Percentiles rank a stretch among this genome's conserved stretches.
Conservation (phyloP, 2,113 vertebrate genomes). For the Hiodon tergisus region DNA sequence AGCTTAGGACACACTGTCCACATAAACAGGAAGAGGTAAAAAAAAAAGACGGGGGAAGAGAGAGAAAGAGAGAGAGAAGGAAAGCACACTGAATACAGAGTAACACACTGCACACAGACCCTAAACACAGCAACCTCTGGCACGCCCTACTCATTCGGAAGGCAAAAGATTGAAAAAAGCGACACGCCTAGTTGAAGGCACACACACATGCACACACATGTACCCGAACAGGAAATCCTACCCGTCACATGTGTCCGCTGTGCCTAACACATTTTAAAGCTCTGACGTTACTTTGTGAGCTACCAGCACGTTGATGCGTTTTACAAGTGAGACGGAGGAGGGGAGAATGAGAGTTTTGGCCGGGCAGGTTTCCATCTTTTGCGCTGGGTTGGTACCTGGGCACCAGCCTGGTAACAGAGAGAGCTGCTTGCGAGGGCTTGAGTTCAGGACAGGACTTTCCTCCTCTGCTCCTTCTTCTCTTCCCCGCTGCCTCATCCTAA, state of each 20-base stretch:
- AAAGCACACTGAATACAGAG: constrained; percentile 7
- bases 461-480: neutral
- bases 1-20: constrained; percentile 20
- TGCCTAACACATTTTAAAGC: neutral
- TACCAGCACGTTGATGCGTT: neutral
- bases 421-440: no score
- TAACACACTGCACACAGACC: neutral
- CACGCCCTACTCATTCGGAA: neutral
- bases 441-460: neutral
- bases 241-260: no score
- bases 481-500: neutral
- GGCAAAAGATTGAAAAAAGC: no score
- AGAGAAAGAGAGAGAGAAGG: neutral
- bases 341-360: neutral
- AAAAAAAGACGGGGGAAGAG: neutral
- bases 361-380: neutral
- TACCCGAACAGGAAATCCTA: no score
- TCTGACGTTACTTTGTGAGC: neutral
- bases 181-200: no score
- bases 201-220: no score
- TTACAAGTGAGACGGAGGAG: neutral
- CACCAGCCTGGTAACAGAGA: neutral
- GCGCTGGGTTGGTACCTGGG: neutral
- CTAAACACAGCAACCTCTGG: neutral
- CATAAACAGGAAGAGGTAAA: constrained; percentile 26